These are phyloP conservation scores for Bubo blakistoni DNA, from an alignment of 2,113 vertebrate genomes.

Conservation along the genomic window DNA sequence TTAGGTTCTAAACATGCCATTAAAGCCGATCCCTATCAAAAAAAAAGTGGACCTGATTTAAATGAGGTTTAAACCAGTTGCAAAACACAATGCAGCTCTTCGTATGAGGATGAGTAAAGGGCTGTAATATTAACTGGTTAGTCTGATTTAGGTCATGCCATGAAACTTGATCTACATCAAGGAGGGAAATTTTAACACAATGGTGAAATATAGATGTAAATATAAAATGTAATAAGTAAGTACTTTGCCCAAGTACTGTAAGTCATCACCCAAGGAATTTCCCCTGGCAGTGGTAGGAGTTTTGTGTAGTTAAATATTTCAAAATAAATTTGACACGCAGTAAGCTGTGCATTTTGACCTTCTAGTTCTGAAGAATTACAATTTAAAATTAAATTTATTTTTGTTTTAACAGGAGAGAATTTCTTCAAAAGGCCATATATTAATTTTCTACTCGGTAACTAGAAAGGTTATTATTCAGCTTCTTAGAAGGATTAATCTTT, in stretches of 20 bases:
- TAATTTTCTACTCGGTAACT: not conserved
- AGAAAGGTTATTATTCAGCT: not conserved
- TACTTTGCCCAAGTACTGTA: not conserved
- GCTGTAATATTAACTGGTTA: not conserved
- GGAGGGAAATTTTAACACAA: not conserved
- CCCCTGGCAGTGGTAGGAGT: not conserved
- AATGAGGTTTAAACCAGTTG: not conserved
- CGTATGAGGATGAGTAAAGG: not conserved
- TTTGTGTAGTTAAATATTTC: not conserved
- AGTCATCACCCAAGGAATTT: not conserved
- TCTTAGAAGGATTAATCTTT: constrained; percentile 8
- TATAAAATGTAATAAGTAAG: not conserved
- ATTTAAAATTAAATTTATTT: not conserved
- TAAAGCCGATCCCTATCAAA: not conserved
- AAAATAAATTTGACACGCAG: accelerated
- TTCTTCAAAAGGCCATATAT: not conserved
- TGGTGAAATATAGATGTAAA: not conserved
- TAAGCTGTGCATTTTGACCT: not conserved
- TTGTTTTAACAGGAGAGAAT: not conserved
- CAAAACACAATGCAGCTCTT: not conserved
- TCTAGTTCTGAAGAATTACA: not conserved
- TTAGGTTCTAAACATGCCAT: not conserved
- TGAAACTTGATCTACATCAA: not conserved
- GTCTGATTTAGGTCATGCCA: not conserved
- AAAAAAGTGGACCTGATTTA: not conserved